Percentiles rank a stretch among this genome's conserved stretches.
phyloP scores from a whole-genome alignment of 2,888 invertebrate species.

The Tryphoninae sp. region DNA sequence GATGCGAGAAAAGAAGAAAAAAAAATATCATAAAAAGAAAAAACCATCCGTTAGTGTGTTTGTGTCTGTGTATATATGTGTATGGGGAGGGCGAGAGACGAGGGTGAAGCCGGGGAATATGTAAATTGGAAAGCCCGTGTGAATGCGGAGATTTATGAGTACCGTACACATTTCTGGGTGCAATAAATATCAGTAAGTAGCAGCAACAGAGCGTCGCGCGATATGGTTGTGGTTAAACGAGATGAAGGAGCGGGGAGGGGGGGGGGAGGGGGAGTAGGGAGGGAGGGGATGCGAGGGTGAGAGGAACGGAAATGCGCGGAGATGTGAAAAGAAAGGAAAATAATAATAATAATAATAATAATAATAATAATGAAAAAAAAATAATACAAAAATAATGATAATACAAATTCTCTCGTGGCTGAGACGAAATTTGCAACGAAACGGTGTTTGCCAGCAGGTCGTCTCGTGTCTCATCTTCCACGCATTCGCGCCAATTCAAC shows the following conservation, averaged over 20 bases:
- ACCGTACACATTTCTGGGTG: conserved; percentile 80
- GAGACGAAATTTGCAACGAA: conserved; percentile 50
- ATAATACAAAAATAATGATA: conserved; percentile 11
- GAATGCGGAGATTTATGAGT: conserved; percentile 81
- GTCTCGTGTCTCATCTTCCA: conserved; percentile 42
- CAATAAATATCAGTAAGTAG: conserved; percentile 82
- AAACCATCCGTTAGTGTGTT: too few species aligned
- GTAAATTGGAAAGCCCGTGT: conserved; percentile 81
- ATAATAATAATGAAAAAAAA: conserved; percentile 11
- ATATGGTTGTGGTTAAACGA: conserved; percentile 39
- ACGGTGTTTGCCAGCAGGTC: conserved; percentile 55
- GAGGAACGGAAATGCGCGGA: conserved; percentile 53
- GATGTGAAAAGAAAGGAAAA: conserved; percentile 58
- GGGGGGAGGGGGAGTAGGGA: conserved; percentile 57
- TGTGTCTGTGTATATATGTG: conserved; percentile 48
- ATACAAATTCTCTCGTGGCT: conserved; percentile 35
- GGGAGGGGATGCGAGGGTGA: conserved; percentile 56
- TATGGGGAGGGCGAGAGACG: conserved; percentile 34
- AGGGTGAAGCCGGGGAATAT: conserved; percentile 74
- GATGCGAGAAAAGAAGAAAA: too few species aligned
- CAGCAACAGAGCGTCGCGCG: conserved; percentile 71
- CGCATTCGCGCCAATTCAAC: conserved; percentile 62
- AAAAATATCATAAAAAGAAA: too few species aligned
- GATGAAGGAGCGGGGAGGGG: conserved; percentile 44
- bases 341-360: conserved; percentile 46